Base-by-base conservation (phyloP, 2,113 vertebrate species). In the Microcebus tavaratra region DNA sequence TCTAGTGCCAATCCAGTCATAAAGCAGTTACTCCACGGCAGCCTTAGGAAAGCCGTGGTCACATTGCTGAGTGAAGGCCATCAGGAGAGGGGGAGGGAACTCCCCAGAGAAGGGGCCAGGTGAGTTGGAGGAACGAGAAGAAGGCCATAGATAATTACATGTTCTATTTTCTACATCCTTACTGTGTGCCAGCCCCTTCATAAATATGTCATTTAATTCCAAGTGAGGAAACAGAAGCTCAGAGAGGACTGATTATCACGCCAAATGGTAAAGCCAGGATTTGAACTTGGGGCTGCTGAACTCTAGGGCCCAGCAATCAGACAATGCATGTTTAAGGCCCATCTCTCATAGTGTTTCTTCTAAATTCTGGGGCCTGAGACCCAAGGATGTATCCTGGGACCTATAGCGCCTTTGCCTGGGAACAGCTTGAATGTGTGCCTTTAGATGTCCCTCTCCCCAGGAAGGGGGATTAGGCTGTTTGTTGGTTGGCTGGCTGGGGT, bases 61-160 rank as follows among this genome's bases (percentile, higher is more conserved):
- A 17, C 21, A 2, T n/a, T 55, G 86, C 68, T 23, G 36, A 55
- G 42, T 29, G 48, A 48, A 11, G 45, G 53, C 12, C 11, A 3
- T 48, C 0, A 0, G 5, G 10, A 8, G 31, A 29, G 14, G 14
- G 53, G 7, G 1, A 15, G 36, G 11, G 42, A 45, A 23, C 73
- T 78, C 85, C 83, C 82, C 7, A 11, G 85, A 48, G 59, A 31
- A 95, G 67, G 53, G 45, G 21, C 63, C 7, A 6, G 59, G 59
- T 65, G 12, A 73, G 5, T 29, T 36, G 15, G 42, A 34, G 65
- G 87, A 34, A 76, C 36, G 21, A 79, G 45, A 89, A 78, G 91
- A 80, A 72, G 31, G n/a, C 27, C 68, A 1, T 8, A n/a, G 73
- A 12, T 73, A 14, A n/a, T 25, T 57, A 25, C 13, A 53, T 8